These are phyloP conservation scores for Xenotilapia caudafasciata DNA, from an alignment of 2,113 vertebrate genomes.

Conservation along the genomic window DNA sequence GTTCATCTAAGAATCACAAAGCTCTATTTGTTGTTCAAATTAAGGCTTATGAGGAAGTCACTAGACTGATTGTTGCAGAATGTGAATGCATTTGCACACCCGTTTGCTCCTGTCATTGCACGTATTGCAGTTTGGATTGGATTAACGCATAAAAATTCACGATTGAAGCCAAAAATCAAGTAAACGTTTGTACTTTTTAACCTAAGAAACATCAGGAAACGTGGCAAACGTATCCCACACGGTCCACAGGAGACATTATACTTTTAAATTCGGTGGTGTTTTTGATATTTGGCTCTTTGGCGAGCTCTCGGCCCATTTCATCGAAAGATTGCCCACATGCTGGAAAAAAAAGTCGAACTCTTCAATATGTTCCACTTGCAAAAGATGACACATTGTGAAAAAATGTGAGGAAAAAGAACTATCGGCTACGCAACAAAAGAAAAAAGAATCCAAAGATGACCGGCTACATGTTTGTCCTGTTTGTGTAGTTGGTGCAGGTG, in stretches of 20 bases:
- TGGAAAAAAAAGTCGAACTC: background rate
- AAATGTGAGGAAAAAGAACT: background rate
- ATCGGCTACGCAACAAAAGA: background rate
- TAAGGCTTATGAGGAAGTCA: background rate
- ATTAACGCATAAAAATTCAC: background rate
- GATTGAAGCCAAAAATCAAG: background rate
- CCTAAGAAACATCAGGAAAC: background rate
- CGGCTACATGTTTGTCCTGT: background rate
- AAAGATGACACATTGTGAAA: background rate
- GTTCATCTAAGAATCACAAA: background rate
- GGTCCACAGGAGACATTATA: background rate
- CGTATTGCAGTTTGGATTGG: background rate
- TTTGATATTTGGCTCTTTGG: background rate
- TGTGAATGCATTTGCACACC: background rate
- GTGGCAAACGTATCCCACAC: background rate
- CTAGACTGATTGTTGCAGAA: background rate
- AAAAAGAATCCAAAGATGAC: background rate
- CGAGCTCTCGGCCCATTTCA: background rate
- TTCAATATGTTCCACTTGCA: background rate
- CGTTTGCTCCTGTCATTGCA: background rate
- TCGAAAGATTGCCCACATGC: background rate
- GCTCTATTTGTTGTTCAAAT: background rate
- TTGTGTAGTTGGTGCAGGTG: conserved; percentile 88
- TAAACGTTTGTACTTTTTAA: background rate
- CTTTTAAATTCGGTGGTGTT: background rate